Conservation (phyloP, 2,113 vertebrate species). For the Rana temporaria region DNA sequence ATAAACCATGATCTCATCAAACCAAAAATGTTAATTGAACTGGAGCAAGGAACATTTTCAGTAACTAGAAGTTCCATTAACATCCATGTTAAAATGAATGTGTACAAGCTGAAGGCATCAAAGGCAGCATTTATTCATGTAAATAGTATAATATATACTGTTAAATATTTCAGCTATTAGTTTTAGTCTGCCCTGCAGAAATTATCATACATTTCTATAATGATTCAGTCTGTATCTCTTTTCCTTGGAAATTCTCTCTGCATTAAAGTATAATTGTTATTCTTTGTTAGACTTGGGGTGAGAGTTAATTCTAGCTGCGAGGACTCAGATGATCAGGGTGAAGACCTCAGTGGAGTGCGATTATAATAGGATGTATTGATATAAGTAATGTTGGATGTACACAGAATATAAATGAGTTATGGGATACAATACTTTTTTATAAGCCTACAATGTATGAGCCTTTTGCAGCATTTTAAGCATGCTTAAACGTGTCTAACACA, state of each 20-base stretch:
- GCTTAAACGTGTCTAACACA: slow-evolving; percentile 10
- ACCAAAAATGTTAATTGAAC: too few species aligned
- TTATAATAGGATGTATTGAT: slow-evolving; percentile 47
- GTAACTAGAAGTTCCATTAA: too few species aligned
- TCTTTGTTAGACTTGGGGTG: slow-evolving; percentile 25
- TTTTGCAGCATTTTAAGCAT: slow-evolving; percentile 33
- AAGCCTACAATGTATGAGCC: neutral
- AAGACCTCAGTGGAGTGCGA: slow-evolving; percentile 31
- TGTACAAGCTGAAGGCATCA: neutral
- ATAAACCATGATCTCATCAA: too few species aligned
- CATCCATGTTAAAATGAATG: neutral
- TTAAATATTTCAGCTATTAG: neutral
- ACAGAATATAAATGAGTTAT: slow-evolving; percentile 45
- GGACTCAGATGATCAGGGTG: slow-evolving; percentile 29
- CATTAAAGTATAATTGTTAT: slow-evolving; percentile 45
- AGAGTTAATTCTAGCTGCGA: slow-evolving; percentile 27
- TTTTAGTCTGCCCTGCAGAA: neutral
- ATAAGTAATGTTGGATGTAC: slow-evolving; percentile 42
- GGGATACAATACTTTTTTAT: slow-evolving; percentile 9
- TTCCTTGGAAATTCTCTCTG: slow-evolving; percentile 12
- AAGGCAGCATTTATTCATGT: neutral
- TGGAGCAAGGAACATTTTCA: too few species aligned
- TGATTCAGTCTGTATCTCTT: slow-evolving; percentile 1
- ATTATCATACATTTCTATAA: neutral
- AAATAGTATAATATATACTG: neutral